Evolutionary conservation across 2,113 vertebrate genomes (phyloP).

Genomic region (Pyrgilauda ruficollis): DNA sequence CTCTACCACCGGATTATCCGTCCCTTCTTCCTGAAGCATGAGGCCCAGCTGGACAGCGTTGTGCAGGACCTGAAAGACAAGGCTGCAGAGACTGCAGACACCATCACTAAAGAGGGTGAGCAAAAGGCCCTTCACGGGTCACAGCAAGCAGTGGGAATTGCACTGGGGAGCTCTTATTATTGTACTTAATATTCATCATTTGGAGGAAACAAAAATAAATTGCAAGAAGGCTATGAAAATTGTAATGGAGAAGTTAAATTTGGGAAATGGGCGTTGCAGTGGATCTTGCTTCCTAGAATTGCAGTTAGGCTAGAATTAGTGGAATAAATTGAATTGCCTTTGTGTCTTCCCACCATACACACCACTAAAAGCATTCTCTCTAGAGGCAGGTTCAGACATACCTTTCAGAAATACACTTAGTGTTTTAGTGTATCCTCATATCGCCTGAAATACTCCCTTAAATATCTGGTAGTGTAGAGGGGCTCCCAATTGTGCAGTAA

Average conservation of each 20-base stretch:
- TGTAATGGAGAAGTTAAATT: neutral
- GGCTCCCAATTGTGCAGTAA: neutral
- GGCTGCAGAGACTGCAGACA: slow-evolving; percentile 88
- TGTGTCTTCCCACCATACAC: neutral
- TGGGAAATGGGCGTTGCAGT: neutral
- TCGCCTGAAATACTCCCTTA: neutral
- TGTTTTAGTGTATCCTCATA: neutral
- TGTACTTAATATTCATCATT: neutral
- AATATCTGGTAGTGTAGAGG: neutral
- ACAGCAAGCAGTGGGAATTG: neutral
- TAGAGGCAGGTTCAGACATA: neutral
- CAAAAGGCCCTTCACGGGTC: neutral
- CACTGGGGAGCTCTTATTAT: neutral
- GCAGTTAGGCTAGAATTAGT: neutral
- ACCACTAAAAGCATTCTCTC: neutral
- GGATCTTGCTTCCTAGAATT: neutral
- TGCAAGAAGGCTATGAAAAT: neutral
- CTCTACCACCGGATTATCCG: slow-evolving; percentile 88
- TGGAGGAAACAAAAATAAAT: neutral
- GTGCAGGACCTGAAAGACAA: slow-evolving; percentile 90
- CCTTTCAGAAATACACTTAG: neutral
- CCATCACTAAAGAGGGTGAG: slow-evolving; percentile 89
- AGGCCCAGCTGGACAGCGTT: slow-evolving; percentile 81
- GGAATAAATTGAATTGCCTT: neutral
- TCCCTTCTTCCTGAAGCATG: slow-evolving; percentile 90